Conservation (phyloP, 2,797 vertebrate species). For the Pangasius sanitwongsei region DNA sequence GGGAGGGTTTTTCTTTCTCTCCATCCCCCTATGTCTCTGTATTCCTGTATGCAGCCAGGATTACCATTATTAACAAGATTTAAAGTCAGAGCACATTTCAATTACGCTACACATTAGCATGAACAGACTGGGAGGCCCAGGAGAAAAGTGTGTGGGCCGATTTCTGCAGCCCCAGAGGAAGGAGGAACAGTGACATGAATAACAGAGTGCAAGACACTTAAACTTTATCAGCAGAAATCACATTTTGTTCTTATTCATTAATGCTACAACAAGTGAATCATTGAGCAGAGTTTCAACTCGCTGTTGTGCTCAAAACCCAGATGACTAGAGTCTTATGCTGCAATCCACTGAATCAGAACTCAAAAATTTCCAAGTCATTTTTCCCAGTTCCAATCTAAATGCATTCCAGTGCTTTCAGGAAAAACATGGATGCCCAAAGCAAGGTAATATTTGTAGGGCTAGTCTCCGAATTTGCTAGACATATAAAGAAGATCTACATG, state of each 20-base stretch:
- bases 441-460: background rate
- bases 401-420: background rate
- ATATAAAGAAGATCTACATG: background rate
- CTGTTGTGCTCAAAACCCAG: background rate
- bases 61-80: constrained; percentile 19
- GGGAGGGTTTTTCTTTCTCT: background rate
- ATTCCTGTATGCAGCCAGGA: background rate
- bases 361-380: background rate
- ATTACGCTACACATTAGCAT: constrained; percentile 1
- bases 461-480: background rate
- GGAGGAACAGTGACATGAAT: background rate
- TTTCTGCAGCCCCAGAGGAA: background rate
- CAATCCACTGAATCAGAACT: background rate
- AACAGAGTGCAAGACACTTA: background rate
- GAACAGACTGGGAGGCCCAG: background rate
- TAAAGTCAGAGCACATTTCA: constrained; percentile 23
- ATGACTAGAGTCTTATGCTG: background rate
- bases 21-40: background rate
- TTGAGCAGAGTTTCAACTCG: background rate
- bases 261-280: background rate
- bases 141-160: background rate
- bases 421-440: background rate
- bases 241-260: background rate
- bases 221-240: background rate
- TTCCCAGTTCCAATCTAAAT: background rate